Evolutionary conservation across 2,888 invertebrate genomes (phyloP).

Genomic region (Tribolium freemani): DNA sequence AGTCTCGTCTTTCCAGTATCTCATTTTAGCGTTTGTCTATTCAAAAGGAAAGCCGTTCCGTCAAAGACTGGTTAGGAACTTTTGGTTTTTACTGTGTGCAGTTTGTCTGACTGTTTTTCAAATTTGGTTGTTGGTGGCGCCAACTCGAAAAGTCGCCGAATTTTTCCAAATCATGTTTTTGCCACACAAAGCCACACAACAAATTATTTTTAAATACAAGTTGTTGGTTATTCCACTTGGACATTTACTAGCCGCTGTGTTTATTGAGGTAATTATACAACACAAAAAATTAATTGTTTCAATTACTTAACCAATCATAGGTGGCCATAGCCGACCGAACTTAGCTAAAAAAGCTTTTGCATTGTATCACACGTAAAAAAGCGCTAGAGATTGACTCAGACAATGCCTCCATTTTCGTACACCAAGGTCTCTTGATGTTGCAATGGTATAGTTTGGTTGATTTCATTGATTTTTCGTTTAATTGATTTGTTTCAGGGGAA

Average conservation of each 20-base stretch:
- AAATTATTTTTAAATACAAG: conserved; percentile 70
- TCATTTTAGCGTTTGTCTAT: conserved; percentile 83
- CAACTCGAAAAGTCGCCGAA: conserved; percentile 70
- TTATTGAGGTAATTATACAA: conserved; percentile 73
- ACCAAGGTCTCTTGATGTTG: conserved; percentile 85
- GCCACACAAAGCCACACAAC: conserved; percentile 65
- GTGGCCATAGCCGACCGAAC: conserved; percentile 56
- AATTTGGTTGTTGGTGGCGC: conserved; percentile 72
- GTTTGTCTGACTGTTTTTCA: conserved; percentile 72
- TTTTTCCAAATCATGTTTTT: conserved; percentile 72
- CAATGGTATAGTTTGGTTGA: conserved; percentile 92
- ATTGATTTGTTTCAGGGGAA: conserved; percentile 76
- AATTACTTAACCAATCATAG: conserved; percentile 47
- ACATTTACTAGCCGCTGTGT: conserved; percentile 73
- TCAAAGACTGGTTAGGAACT: conserved; percentile 77
- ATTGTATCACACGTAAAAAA: conserved; percentile 59
- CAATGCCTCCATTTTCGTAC: conserved; percentile 90
- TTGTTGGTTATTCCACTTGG: conserved; percentile 73
- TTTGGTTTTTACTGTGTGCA: conserved; percentile 74
- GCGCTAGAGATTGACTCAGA: conserved; percentile 84
- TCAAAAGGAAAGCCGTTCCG: conserved; percentile 86
- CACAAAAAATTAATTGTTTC: conserved; percentile 1
- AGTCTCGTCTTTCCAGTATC: conserved; percentile 83
- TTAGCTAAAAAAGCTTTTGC: conserved; percentile 61
- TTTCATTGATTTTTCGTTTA: conserved; percentile 8